These are phyloP conservation scores for Oreotrochilus melanogaster DNA, from an alignment of 2,113 vertebrate species.

Conservation along the genomic window DNA sequence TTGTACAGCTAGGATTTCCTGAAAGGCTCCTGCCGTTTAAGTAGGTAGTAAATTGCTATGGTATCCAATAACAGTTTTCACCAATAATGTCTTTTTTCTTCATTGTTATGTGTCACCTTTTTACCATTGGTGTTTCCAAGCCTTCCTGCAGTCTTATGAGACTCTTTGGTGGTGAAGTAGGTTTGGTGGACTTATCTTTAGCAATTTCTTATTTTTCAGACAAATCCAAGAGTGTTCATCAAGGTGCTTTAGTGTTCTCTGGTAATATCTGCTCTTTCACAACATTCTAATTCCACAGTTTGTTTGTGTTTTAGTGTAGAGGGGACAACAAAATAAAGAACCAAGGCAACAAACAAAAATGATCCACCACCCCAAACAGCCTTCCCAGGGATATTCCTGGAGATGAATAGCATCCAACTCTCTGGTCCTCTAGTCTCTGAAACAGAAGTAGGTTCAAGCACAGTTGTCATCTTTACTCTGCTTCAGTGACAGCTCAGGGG, in stretches of 20 bases:
- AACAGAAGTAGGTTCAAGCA: background rate
- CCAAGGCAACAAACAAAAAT: background rate
- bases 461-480: slow-evolving; percentile 7
- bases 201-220: background rate
- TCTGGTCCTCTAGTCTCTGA: background rate
- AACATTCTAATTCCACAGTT: background rate
- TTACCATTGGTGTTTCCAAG: background rate
- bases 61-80: background rate
- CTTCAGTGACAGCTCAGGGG: background rate
- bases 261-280: background rate
- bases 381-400: background rate
- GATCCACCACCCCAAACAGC: background rate
- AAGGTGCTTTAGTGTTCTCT: background rate
- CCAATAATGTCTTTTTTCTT: background rate
- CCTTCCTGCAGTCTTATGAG: background rate
- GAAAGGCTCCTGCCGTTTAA: background rate
- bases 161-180: background rate
- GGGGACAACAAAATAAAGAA: background rate
- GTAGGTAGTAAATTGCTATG: background rate
- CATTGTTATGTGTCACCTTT: background rate
- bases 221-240: background rate
- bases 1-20: background rate
- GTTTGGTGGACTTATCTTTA: background rate
- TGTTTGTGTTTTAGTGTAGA: background rate
- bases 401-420: background rate